These are phyloP conservation scores for Rhamnusium bicolor DNA, from an alignment of 2,888 invertebrate species.

Conservation along the genomic window DNA sequence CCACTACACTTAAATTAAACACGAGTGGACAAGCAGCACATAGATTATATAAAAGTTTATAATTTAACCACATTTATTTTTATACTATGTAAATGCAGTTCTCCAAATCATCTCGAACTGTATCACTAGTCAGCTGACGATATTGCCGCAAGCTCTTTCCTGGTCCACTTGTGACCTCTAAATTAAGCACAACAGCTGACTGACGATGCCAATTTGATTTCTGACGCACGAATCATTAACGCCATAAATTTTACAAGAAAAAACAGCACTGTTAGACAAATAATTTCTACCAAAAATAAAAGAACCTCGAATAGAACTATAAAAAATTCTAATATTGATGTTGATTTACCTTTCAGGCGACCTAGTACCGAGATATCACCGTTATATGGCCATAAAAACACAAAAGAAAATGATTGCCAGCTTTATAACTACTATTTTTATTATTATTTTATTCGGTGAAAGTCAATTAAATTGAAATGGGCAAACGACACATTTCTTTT, in stretches of 20 bases:
- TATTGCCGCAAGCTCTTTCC: background rate
- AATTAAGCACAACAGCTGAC: slow-evolving; percentile 14
- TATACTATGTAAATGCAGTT: background rate
- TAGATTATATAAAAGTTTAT: background rate
- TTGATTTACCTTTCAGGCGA: background rate
- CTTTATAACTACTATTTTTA: background rate
- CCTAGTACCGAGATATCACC: background rate
- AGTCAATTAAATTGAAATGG: background rate
- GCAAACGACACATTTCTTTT: background rate
- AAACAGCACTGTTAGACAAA: background rate
- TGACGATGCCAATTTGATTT: slow-evolving; percentile 12
- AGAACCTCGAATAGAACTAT: no score
- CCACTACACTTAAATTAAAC: slow-evolving; percentile 11
- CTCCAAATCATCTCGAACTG: background rate
- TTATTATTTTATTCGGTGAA: background rate
- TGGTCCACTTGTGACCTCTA: background rate
- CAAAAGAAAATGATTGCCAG: background rate
- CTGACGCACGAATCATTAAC: slow-evolving; percentile 1
- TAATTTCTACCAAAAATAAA: background rate
- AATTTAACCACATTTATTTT: background rate
- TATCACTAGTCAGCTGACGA: slow-evolving; percentile 4
- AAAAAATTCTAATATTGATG: background rate
- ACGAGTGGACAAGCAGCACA: background rate
- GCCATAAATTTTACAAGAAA: background rate
- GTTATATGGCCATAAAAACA: background rate